Evolutionary conservation across 1,140 invertebrate genomes (phyloP).

Genomic region (Globodera ellingtonae): DNA sequence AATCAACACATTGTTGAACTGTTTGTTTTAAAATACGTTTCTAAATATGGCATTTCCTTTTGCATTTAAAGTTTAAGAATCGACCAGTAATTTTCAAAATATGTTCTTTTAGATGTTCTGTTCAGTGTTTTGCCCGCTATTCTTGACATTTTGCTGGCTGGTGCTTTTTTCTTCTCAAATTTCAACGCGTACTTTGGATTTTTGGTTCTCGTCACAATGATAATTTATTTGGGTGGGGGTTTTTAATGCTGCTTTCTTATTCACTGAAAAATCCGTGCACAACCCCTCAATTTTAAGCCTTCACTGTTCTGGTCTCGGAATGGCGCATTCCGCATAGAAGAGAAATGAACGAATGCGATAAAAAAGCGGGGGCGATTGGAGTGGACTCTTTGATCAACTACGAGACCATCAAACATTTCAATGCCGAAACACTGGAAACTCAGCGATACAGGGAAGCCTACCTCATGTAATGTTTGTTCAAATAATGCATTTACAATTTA

Average conservation of each 20-base stretch:
- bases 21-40: slow-evolving; percentile 27
- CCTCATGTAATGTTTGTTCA: slow-evolving; percentile 12
- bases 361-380: slow-evolving; percentile 82
- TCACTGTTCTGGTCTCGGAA: slow-evolving; percentile 84
- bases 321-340: slow-evolving; percentile 92
- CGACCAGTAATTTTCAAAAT: no score
- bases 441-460: slow-evolving; percentile 77
- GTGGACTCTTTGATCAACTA: slow-evolving; percentile 96
- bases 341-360: slow-evolving; percentile 88
- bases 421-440: slow-evolving; percentile 86
- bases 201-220: slow-evolving; percentile 89
- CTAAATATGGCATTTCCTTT: not conserved
- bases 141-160: slow-evolving; percentile 86
- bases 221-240: slow-evolving; percentile 81
- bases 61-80: no score
- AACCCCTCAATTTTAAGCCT: slow-evolving; percentile 67
- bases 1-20: slow-evolving; percentile 84
- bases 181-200: slow-evolving; percentile 92
- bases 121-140: slow-evolving; percentile 84
- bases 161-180: slow-evolving; percentile 81
- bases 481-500: slow-evolving; percentile 70
- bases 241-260: not conserved
- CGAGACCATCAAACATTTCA: slow-evolving; percentile 97
- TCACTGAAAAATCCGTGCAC: no score
- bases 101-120: slow-evolving; percentile 63